phyloP scores from a whole-genome alignment of 2,797 vertebrate genomes.

The Onychomys leucogaster region DNA sequence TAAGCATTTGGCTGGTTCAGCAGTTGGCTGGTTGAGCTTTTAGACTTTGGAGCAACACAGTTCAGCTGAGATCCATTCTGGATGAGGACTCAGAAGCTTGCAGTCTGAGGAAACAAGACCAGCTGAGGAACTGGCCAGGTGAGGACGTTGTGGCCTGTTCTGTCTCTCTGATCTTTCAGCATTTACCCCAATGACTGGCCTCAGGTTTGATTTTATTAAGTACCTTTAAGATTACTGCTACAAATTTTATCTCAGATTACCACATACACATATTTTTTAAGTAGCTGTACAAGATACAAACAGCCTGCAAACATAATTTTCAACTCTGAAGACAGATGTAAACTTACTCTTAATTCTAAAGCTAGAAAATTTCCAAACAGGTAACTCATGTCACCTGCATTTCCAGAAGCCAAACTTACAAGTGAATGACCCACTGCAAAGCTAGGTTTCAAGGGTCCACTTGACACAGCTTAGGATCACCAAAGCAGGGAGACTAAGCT shows the following conservation, averaged over 20 bases:
- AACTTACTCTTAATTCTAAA: conserved; percentile 35
- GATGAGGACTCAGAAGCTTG: no score
- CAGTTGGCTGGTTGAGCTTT: no score
- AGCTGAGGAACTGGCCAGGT: no score
- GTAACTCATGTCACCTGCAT: not conserved
- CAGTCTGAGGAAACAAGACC: no score
- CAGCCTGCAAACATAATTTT: not conserved
- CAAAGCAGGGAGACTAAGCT: not conserved
- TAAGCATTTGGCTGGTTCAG: no score
- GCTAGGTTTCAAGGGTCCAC: not conserved
- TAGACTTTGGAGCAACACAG: no score
- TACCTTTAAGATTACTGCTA: no score
- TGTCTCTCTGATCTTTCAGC: no score
- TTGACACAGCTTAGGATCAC: not conserved
- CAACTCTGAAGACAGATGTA: not conserved
- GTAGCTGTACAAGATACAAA: conserved; percentile 21
- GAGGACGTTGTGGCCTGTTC: no score
- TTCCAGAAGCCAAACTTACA: not conserved
- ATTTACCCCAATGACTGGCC: no score
- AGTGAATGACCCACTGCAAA: not conserved
- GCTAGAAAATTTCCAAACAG: not conserved
- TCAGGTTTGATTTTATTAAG: no score
- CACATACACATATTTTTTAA: conserved; percentile 8
- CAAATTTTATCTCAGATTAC: conserved; percentile 30
- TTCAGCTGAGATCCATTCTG: no score